Base-by-base conservation (phyloP, 2,113 vertebrate genomes). In the Dipodomys ordii region DNA sequence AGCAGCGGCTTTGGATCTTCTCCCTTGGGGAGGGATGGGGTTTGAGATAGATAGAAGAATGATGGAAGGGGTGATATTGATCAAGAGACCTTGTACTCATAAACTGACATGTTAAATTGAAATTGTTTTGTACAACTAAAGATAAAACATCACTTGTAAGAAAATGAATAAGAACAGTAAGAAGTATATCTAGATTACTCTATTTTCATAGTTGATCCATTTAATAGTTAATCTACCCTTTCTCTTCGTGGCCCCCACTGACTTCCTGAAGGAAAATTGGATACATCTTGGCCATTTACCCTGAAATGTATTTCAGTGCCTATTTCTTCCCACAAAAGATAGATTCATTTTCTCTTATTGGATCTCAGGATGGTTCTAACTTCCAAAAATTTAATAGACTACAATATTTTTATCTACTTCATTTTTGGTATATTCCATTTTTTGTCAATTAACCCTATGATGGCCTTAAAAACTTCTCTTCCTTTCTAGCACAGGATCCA, bases 351-450 rank as follows among this genome's bases (percentile, higher is more conserved):
- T 39, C 0, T 39, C 16, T 71, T 92, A 30, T 1, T 86, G 76
- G 81, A 12, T 65, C 62, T 87, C 10, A 64, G 35, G 62, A 64
- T 44, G 68, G 49, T 67, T 65, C 7, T 39, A 49, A 84, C 23
- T 72, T 86, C 18, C 72, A 20, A 62, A 80, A 88, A 27, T 65
- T 93, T 85, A 79, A 78, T 49, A 83, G 78, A 77, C 88, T 53
- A 79, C 4, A 88, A 0, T 28, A 72, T 44, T 3, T 91, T 91
- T 82, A 92, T 79, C 30, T 82, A 72, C 86, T 72, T 69, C 28
- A 64, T 25, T 90, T 60, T 86, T 3, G 12, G 53, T 57, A 2
- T 49, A 22, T 91, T 57, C 23, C 53, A 87, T 4, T 83, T 92
- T 96, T 64, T 57, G 71, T 92, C 23, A 39, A 27, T 88, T 73